phyloP scores from a whole-genome alignment of 2,888 invertebrate genomes.

The Drosophila meridiana region DNA sequence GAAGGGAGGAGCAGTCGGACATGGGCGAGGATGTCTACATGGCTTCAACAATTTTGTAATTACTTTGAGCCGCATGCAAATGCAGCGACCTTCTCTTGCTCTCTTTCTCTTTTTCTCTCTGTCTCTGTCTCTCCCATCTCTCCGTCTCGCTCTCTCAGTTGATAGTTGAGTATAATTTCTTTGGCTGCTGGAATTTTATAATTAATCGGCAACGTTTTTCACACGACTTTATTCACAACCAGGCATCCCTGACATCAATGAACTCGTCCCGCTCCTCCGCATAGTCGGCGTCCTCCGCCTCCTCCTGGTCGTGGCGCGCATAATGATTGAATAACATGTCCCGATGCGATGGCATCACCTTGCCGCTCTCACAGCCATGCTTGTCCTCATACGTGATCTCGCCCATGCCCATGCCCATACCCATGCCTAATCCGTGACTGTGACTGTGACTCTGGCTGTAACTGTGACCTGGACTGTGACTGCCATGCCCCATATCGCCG shows the following conservation, averaged over 20 bases:
- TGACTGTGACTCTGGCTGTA: slow-evolving; percentile 17
- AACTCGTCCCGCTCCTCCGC: slow-evolving; percentile 74
- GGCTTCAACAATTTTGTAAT: slow-evolving; percentile 68
- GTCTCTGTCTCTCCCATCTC: background rate
- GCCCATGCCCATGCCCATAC: slow-evolving; percentile 60
- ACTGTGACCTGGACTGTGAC: slow-evolving; percentile 21
- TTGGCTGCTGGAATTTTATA: slow-evolving; percentile 67
- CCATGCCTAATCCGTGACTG: slow-evolving; percentile 62
- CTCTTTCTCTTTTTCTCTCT: background rate
- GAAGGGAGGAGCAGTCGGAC: slow-evolving; percentile 18
- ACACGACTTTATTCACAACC: slow-evolving; percentile 72
- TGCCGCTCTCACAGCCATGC: slow-evolving; percentile 70
- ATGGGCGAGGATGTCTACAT: slow-evolving; percentile 45
- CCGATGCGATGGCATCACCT: slow-evolving; percentile 66
- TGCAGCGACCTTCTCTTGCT: slow-evolving; percentile 22
- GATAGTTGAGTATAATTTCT: slow-evolving; percentile 16
- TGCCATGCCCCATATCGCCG: slow-evolving; percentile 82
- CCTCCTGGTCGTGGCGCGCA: slow-evolving; percentile 74
- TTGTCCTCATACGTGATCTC: slow-evolving; percentile 78
- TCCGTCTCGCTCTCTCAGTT: background rate
- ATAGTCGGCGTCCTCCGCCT: slow-evolving; percentile 54
- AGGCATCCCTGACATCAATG: slow-evolving; percentile 74
- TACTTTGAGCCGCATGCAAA: slow-evolving; percentile 67
- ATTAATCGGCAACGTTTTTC: slow-evolving; percentile 66
- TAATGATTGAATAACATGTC: slow-evolving; percentile 84